phyloP scores from a whole-genome alignment of 92 coral and sea anemone species.

The Pocillopora grandis region DNA sequence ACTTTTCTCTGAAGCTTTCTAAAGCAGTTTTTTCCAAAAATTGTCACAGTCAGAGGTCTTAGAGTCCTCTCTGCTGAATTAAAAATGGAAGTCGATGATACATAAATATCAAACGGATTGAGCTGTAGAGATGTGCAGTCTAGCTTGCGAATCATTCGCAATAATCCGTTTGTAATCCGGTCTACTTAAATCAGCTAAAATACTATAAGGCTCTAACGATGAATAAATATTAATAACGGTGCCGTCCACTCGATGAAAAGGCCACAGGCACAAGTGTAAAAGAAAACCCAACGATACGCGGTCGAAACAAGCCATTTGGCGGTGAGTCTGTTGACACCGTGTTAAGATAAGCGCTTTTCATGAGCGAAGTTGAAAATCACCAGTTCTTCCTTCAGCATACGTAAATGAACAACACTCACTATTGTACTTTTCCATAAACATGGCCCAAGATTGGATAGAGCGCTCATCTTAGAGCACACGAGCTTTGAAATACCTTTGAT shows the following conservation, averaged over 20 bases:
- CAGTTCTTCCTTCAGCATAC: slow-evolving; percentile 19
- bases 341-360: slow-evolving; percentile 4
- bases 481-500: slow-evolving; percentile 39
- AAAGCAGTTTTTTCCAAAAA: too few relatives aligned
- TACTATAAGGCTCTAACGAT: slow-evolving; percentile 53
- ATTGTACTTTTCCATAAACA: slow-evolving; percentile 26
- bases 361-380: slow-evolving; percentile 24
- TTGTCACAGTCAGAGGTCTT: too few relatives aligned
- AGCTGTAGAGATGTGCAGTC: slow-evolving; percentile 61
- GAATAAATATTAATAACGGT: slow-evolving; percentile 74
- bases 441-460: not conserved
- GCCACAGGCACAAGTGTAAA: slow-evolving; percentile 29
- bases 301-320: slow-evolving; percentile 41
- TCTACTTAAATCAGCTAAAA: slow-evolving; percentile 63
- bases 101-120: slow-evolving; percentile 26
- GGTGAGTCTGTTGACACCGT: slow-evolving; percentile 35
- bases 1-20: too few relatives aligned
- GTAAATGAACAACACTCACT: not conserved
- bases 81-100: too few relatives aligned
- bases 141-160: slow-evolving; percentile 64
- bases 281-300: slow-evolving; percentile 24
- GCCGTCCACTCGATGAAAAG: slow-evolving; percentile 51
- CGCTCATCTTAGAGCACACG: slow-evolving; percentile 32
- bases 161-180: slow-evolving; percentile 63
- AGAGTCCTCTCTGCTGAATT: too few relatives aligned